Evolutionary conservation across 1,140 invertebrate genomes (phyloP), one percentile per base, ranked within the genome.

Genomic region (Euwallacea similis): DNA sequence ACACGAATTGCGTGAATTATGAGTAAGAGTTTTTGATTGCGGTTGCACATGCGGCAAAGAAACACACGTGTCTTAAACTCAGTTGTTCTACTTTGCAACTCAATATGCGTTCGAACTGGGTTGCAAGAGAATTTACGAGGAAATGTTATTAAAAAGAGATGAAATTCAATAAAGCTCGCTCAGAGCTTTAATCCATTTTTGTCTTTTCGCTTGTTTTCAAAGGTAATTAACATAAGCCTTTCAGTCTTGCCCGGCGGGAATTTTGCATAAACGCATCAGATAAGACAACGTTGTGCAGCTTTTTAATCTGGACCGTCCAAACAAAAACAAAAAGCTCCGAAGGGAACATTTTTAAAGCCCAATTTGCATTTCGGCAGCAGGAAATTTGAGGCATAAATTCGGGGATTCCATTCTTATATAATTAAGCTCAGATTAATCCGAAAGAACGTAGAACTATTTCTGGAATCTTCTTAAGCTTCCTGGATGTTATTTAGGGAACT

Each of bases 401-500:
- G 21, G 21, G 13, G 9, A 50, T 13, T 50, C 46, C 13, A 50
- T 50, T 11, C 13, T 50, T 50, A 50, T 13, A 50, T 50, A 10
- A 33, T 50, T 10, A 50, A 10, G 9, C 46, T 50, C 9, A 50
- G 13, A 10, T 50, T 11, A 13, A 50, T 10, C 13, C 46, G 6
- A 50, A 50, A 50, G 9, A 33, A 33, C 21, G 11, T 56, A 56
- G 54, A 56, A 9, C 11, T 56, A 56, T 56, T 56, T 56, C 54
- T 56, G 54, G 54, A 9, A 13, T n/a, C 2, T 56, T 41, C 58
- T 33, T 21, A 16, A 60, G 16, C 58, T 60, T 60, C 58, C 58
- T 60, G 41, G 58, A 41, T 13, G 58, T 42, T 60, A 60, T 60
- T 60, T 60, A 60, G 6, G 41, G 58, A 60, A 33, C 58, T 11